phyloP scores from a whole-genome alignment of 2,888 invertebrate species.

The Cynaeus angustus region DNA sequence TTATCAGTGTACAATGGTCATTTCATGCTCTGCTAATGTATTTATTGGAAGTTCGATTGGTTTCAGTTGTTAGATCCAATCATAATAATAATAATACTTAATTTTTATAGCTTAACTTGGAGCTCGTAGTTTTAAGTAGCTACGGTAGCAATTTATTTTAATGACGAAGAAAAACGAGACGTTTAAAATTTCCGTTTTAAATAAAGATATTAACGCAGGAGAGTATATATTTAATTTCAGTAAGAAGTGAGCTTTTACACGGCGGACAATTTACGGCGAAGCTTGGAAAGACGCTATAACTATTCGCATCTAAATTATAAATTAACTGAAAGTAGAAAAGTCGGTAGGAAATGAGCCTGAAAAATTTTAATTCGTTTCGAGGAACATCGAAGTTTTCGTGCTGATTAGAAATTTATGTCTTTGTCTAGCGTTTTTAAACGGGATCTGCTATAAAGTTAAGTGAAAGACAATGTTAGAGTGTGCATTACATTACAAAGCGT shows the following conservation, averaged over 20 bases:
- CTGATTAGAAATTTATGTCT: no score
- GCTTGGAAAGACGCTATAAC: not conserved
- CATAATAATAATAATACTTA: conserved; percentile 34
- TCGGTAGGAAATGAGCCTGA: not conserved
- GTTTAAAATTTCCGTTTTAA: conserved; percentile 37
- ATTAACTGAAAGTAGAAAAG: conserved; percentile 19
- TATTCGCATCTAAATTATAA: conserved; percentile 40
- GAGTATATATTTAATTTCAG: conserved; percentile 30
- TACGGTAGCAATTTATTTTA: conserved; percentile 34
- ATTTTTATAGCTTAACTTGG: conserved; percentile 20
- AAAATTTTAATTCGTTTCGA: no score
- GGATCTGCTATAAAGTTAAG: no score
- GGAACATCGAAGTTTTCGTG: no score
- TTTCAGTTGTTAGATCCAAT: conserved; percentile 21
- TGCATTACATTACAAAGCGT: conserved; percentile 27
- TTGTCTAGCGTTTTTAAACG: no score
- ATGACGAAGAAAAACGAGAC: conserved; percentile 29
- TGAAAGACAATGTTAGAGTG: conserved; percentile 10
- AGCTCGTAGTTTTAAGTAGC: conserved; percentile 7
- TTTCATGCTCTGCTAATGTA: conserved; percentile 20
- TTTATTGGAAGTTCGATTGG: conserved; percentile 8
- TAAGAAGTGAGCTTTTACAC: conserved; percentile 9
- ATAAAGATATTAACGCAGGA: conserved; percentile 29
- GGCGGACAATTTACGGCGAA: not conserved
- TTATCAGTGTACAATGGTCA: conserved; percentile 30